phyloP scores from a whole-genome alignment of 1,140 invertebrate genomes.

The Babylonia areolata region DNA sequence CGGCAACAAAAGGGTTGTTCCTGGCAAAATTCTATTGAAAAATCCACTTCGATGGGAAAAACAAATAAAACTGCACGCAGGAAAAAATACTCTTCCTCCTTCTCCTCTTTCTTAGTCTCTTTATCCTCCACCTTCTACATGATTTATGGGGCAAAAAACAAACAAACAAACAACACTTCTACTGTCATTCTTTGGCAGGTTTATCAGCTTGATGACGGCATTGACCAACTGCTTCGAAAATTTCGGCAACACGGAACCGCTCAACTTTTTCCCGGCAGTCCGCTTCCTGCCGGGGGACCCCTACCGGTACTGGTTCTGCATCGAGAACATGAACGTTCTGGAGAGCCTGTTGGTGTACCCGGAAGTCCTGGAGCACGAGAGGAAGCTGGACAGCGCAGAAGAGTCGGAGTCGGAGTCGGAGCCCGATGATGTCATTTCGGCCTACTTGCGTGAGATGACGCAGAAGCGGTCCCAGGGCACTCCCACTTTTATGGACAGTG shows the following conservation, averaged over 20 bases:
- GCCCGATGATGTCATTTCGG: constrained; percentile 49
- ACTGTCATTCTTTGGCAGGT: background rate
- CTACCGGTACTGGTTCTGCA: constrained; percentile 29
- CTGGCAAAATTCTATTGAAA: too few relatives aligned
- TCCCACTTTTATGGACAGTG: constrained; percentile 30
- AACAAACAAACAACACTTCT: too few relatives aligned
- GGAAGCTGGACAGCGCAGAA: constrained; percentile 1
- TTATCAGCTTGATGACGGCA: constrained; percentile 30
- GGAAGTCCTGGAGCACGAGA: background rate
- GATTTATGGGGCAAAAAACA: too few relatives aligned
- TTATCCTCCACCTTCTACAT: too few relatives aligned
- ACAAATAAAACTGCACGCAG: too few relatives aligned
- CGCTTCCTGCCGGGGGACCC: constrained; percentile 55
- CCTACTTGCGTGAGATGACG: constrained; percentile 46
- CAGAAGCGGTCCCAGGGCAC: background rate
- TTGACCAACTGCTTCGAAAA: constrained; percentile 32
- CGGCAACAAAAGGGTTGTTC: too few relatives aligned
- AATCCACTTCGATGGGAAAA: too few relatives aligned
- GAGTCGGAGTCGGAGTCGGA: background rate
- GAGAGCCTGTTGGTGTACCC: constrained; percentile 1
- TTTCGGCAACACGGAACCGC: constrained; percentile 26
- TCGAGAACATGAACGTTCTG: constrained; percentile 29
- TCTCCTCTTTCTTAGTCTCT: too few relatives aligned
- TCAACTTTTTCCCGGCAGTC: constrained; percentile 55
- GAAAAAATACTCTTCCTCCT: too few relatives aligned